Conservation (phyloP, 2,797 vertebrate species). For the Nasua narica region DNA sequence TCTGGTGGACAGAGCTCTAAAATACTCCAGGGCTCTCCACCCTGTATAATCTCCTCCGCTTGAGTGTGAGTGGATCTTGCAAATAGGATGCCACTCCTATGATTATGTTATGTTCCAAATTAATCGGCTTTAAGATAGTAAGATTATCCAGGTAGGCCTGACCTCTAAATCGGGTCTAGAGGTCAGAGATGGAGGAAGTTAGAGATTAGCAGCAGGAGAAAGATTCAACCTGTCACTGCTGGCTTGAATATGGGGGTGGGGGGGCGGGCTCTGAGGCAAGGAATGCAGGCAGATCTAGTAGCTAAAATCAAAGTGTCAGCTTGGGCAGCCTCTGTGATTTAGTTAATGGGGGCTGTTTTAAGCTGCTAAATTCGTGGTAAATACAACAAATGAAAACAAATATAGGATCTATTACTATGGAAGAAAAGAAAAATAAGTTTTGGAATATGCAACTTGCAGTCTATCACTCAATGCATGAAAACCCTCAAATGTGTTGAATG, state of each 20-base stretch:
- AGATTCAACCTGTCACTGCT: neutral
- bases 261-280: neutral
- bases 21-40: neutral
- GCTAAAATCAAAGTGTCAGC: neutral
- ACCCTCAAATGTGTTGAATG: neutral
- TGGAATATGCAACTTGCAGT: neutral
- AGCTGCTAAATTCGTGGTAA: neutral
- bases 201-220: neutral
- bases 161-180: neutral
- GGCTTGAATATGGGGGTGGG: neutral
- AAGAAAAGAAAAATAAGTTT: neutral
- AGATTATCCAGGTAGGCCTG: neutral
- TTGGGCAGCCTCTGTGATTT: neutral
- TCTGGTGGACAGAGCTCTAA: neutral
- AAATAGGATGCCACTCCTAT: neutral
- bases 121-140: neutral
- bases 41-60: neutral
- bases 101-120: neutral
- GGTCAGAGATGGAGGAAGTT: neutral
- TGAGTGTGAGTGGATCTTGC: neutral
- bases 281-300: neutral
- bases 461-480: neutral
- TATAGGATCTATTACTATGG: neutral
- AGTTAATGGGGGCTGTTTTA: neutral
- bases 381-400: neutral